These are phyloP conservation scores for Drosophila setosimentum DNA, from an alignment of 2,888 invertebrate species.

Conservation along the genomic window DNA sequence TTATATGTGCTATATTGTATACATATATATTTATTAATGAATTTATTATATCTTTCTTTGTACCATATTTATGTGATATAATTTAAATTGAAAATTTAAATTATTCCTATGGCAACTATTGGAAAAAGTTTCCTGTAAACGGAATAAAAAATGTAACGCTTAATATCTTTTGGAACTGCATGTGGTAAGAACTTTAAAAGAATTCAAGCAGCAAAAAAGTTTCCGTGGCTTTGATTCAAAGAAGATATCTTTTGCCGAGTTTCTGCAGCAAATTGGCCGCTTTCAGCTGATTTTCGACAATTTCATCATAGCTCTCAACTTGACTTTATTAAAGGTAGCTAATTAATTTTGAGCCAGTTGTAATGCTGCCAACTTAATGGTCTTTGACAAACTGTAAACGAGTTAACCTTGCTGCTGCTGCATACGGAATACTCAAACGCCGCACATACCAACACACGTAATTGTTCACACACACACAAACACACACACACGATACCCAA, in stretches of 20 bases:
- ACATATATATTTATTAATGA: not conserved
- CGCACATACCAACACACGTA: not conserved
- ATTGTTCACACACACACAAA: not conserved
- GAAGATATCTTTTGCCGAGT: not conserved
- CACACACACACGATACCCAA: not conserved
- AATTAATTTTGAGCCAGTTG: constrained; percentile 6
- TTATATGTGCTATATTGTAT: not conserved
- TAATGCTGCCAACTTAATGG: constrained; percentile 6
- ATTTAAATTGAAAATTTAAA: too few relatives aligned
- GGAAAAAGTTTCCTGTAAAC: not conserved
- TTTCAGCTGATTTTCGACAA: not conserved
- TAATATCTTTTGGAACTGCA: not conserved
- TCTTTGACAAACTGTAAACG: constrained; percentile 31
- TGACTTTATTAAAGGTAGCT: constrained; percentile 2
- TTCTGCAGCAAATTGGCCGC: not conserved
- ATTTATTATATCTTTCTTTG: not conserved
- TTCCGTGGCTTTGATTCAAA: not conserved
- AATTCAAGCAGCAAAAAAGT: not conserved
- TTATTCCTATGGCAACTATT: not conserved
- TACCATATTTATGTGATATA: not conserved
- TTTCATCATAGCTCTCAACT: not conserved
- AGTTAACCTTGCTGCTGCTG: constrained; percentile 5
- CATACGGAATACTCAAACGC: not conserved
- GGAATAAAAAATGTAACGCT: too few relatives aligned
- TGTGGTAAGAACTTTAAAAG: not conserved